Evolutionary conservation across 2,888 invertebrate genomes (phyloP).

Genomic region (Apamea epomidion): DNA sequence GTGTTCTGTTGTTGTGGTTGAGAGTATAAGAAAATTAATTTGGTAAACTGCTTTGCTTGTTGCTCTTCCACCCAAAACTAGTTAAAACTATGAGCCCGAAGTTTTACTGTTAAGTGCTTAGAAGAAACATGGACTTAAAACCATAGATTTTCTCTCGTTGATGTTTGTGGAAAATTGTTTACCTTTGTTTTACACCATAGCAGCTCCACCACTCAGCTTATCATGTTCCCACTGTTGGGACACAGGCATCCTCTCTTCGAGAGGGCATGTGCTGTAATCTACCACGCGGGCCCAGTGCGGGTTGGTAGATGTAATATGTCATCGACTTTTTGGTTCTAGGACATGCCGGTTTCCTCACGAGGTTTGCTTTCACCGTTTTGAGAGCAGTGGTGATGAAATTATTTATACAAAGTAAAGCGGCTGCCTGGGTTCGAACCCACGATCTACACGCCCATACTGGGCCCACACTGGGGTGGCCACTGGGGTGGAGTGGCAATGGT

Average conservation of each 20-base stretch:
- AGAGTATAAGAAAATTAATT: background rate
- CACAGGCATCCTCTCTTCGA: background rate
- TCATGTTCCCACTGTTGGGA: background rate
- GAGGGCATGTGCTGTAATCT: background rate
- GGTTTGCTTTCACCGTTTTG: no score
- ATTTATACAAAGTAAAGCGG: background rate
- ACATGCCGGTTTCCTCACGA: no score
- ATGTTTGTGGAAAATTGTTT: no score
- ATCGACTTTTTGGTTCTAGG: no score
- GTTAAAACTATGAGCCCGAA: background rate
- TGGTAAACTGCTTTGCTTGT: background rate
- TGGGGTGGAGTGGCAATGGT: no score
- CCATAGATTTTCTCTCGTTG: background rate
- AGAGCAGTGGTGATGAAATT: background rate
- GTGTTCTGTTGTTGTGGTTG: slow-evolving; percentile 23
- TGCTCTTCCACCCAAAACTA: background rate
- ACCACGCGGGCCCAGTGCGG: no score
- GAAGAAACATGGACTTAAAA: background rate
- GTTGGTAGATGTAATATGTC: no score
- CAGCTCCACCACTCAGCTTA: background rate
- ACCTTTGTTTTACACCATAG: background rate
- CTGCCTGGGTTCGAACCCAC: background rate
- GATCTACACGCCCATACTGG: background rate
- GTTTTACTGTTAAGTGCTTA: background rate
- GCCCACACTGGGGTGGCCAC: background rate